phyloP scores from a whole-genome alignment of 92 coral and sea anemone species.

The Epizoanthus fatuus region DNA sequence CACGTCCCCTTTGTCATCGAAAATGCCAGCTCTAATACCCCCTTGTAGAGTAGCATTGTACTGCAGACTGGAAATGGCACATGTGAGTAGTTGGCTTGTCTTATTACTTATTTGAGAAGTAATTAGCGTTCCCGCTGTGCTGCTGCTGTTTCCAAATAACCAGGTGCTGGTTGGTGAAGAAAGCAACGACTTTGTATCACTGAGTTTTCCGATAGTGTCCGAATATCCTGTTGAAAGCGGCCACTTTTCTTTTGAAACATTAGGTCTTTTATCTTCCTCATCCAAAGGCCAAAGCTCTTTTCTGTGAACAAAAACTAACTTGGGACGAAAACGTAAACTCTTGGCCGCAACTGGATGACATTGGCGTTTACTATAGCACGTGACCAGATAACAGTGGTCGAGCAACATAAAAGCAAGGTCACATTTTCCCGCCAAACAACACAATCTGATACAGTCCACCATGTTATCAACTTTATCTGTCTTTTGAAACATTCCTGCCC shows the following conservation, averaged over 20 bases:
- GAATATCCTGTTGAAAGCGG: neutral
- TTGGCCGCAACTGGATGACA: slow-evolving; percentile 88
- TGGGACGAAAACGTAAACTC: slow-evolving; percentile 66
- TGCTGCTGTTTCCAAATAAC: too few species aligned
- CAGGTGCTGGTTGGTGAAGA: neutral
- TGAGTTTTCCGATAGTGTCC: neutral
- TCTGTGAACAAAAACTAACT: slow-evolving; percentile 68
- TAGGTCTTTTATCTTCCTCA: neutral
- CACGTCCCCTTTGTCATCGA: slow-evolving; percentile 79
- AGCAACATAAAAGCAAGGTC: slow-evolving; percentile 88
- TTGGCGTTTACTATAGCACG: slow-evolving; percentile 67
- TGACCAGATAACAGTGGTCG: slow-evolving; percentile 81
- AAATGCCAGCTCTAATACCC: slow-evolving; percentile 84
- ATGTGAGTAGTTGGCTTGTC: slow-evolving; percentile 1
- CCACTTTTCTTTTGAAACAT: neutral
- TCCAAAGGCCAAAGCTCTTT: slow-evolving; percentile 4
- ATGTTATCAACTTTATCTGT: slow-evolving; percentile 59
- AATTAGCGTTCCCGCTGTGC: neutral
- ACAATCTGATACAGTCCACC: slow-evolving; percentile 73
- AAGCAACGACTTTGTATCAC: neutral
- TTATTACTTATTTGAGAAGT: too few species aligned
- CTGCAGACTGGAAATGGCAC: slow-evolving; percentile 43
- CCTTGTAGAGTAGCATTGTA: slow-evolving; percentile 79
- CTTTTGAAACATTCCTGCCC: slow-evolving; percentile 73
- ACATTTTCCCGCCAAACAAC: slow-evolving; percentile 73